A percentile compares a stretch with the other conserved stretches of the same genome.
Conservation (phyloP, 2,797 vertebrate species). For the Anolis apletophallus region DNA sequence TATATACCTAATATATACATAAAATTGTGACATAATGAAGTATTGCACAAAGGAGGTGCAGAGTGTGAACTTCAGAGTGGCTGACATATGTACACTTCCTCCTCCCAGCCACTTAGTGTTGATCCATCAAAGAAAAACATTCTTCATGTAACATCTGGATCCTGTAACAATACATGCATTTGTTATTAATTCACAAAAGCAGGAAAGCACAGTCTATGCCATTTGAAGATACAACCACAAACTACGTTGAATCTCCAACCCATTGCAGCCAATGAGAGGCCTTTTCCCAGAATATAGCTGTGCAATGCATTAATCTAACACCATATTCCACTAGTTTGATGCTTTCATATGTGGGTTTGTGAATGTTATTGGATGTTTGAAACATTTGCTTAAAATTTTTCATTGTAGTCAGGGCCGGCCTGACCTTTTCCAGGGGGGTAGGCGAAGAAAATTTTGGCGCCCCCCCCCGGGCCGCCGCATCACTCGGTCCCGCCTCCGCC, state of each 20-base stretch:
- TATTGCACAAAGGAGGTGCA: constrained; percentile 44
- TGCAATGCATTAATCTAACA: constrained; percentile 10
- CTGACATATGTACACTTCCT: constrained; percentile 33
- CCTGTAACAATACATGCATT: constrained; percentile 42
- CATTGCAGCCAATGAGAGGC: background rate
- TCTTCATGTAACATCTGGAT: constrained; percentile 45
- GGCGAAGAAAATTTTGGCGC: too few relatives aligned
- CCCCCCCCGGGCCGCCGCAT: too few relatives aligned
- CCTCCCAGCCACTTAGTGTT: constrained; percentile 33
- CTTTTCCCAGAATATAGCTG: background rate
- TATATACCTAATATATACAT: too few relatives aligned
- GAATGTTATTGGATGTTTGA: background rate
- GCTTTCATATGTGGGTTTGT: background rate
- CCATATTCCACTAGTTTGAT: background rate
- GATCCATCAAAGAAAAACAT: constrained; percentile 32
- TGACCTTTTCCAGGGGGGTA: too few relatives aligned
- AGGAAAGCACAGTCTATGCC: constrained; percentile 24
- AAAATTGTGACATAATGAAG: constrained; percentile 50
- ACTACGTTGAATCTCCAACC: background rate
- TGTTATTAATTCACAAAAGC: constrained; percentile 30
- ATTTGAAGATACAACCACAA: constrained; percentile 7
- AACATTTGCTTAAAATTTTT: constrained; percentile 1
- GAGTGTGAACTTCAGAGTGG: background rate
- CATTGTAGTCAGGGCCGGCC: too few relatives aligned
- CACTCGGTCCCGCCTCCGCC: too few relatives aligned